Base-by-base conservation (phyloP, 2,888 invertebrate species). In the Andrena trimmerana region DNA sequence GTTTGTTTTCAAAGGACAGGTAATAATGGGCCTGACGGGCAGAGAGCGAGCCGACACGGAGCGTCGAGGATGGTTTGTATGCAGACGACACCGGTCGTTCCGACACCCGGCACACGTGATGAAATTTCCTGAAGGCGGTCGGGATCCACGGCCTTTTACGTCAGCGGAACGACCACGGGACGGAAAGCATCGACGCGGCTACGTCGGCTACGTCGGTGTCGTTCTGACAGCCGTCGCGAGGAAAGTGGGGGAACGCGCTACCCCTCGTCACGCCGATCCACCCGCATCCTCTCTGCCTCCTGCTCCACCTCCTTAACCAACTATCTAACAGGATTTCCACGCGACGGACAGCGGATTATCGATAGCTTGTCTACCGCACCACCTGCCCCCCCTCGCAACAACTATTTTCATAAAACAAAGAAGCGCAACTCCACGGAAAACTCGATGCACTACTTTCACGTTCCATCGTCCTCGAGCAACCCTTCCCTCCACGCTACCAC, bases 81-180 rank as follows among this genome's bases (percentile, higher is more conserved):
- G 92, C 92, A 92, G 92, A 92, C 91, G 83, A 88, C 89, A 86
- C 75, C 84, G 88, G 84, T 89, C 91, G 89, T 90, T 90, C 91
- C 91, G 90, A 92, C 91, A 90, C 90, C 90, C 90, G 87, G 84
- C 88, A 91, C 90, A 88, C 91, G 92, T 92, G 92, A 92, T 91
- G 91, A 91, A 91, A 92, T 92, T 92, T 87, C 90, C 89, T 86
- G 85, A 90, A 84, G 86, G 84, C 83, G 72, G 60, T 81, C 74
- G 71, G 78, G 81, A 83, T 67, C 84, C 73, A 16, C 31, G 73
- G 79, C 86, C 78, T 68, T 88, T 84, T 86, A 84, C 76, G 90
- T 86, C 85, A 78, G 20, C 31, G 60, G 60, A 67, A 31, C 29
- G 16, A 54, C 57, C 83, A 73, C 68, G 71, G 77, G 83, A 85